Conservation (phyloP, 2,888 invertebrate species). For the Pristionchus exspectatus region DNA sequence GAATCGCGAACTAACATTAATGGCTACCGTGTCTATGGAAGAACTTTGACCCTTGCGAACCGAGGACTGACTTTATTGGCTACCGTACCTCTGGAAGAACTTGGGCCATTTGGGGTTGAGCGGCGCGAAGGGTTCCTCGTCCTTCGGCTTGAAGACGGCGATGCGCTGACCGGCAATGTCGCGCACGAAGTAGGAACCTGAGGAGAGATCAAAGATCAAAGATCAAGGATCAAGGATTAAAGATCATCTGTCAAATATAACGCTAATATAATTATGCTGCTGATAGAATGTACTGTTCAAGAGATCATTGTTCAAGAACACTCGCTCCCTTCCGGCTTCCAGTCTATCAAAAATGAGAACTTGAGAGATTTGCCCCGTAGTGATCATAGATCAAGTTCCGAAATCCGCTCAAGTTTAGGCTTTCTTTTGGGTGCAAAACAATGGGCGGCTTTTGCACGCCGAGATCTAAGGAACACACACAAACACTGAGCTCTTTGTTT, state of each 20-base stretch:
- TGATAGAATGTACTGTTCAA: no score
- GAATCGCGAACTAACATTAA: not conserved
- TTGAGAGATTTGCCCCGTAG: no score
- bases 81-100: constrained; percentile 89
- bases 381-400: not conserved
- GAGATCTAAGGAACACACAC: not conserved
- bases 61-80: not conserved
- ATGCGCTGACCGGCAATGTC: constrained; percentile 87
- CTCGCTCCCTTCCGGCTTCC: no score
- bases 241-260: no score
- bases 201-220: not conserved
- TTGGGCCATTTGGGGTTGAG: constrained; percentile 99
- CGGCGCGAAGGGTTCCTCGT: constrained; percentile 98
- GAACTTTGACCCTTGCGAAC: not conserved
- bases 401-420: not conserved
- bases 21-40: not conserved
- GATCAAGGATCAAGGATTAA: not conserved
- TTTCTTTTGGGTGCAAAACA: not conserved
- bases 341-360: no score
- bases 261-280: no score
- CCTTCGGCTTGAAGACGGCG: constrained; percentile 98
- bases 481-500: not conserved
- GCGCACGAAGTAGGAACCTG: constrained; percentile 98
- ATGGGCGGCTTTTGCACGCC: not conserved
- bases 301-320: no score